Percentiles rank a stretch among this genome's conserved stretches.
Evolutionary conservation across 2,888 invertebrate species (phyloP).

Genomic region (Stramonita haemastoma): DNA sequence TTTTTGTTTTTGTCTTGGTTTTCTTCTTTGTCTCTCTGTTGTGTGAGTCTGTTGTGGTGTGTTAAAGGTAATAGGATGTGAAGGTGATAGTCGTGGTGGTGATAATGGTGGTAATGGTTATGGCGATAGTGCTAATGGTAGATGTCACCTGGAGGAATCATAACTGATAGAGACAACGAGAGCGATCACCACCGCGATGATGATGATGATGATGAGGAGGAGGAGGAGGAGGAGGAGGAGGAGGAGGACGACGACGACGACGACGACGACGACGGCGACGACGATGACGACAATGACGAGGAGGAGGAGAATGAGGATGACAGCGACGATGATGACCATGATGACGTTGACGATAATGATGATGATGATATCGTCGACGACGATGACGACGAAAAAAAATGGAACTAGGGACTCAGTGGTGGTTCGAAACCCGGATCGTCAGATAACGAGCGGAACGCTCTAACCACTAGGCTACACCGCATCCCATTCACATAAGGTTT

Average conservation of each 20-base stretch:
- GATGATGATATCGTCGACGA: conserved; percentile 10
- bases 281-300: background rate
- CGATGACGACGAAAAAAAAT: too few species aligned
- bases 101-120: conserved; percentile 6
- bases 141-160: too few species aligned
- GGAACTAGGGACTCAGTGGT: too few species aligned
- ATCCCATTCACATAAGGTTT: too few species aligned
- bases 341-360: background rate
- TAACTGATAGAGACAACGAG: background rate
- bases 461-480: too few species aligned
- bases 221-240: background rate
- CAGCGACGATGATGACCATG: background rate
- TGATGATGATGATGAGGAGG: background rate
- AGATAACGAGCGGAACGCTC: too few species aligned
- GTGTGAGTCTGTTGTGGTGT: too few species aligned
- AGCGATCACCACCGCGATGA: background rate
- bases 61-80: background rate
- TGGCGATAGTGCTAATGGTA: conserved; percentile 11
- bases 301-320: background rate
- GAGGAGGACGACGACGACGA: background rate
- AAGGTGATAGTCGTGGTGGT: conserved; percentile 10
- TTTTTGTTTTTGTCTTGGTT: too few species aligned
- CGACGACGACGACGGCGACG: background rate
- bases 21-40: too few species aligned
- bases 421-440: too few species aligned